A percentile compares a stretch with the other conserved stretches of the same genome.
Conservation (phyloP, 2,113 vertebrate species). For the Pyxicephalus adspersus region DNA sequence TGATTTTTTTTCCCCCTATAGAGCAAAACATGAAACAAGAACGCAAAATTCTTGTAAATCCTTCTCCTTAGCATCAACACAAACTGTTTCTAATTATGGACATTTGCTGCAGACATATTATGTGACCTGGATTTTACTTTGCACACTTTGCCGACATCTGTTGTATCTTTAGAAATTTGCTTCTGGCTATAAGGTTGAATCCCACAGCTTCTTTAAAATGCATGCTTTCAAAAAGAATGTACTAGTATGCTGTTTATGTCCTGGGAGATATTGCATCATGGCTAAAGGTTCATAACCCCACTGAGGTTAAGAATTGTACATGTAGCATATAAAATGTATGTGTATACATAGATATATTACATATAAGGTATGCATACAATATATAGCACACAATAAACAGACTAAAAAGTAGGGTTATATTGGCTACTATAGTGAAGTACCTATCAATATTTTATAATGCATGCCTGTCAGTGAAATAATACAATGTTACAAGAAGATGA, state of each 20-base stretch:
- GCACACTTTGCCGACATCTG: slow-evolving; percentile 59
- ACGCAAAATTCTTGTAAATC: slow-evolving; percentile 65
- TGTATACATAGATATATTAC: slow-evolving; percentile 6
- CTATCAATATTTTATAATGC: no score
- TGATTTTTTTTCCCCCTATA: slow-evolving; percentile 60
- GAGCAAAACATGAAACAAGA: slow-evolving; percentile 61
- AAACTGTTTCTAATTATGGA: slow-evolving; percentile 64
- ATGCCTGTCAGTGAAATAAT: no score
- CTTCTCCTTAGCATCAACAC: slow-evolving; percentile 59
- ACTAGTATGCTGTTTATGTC: slow-evolving; percentile 52
- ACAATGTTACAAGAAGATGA: no score
- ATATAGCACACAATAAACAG: no score
- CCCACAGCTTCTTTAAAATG: slow-evolving; percentile 61
- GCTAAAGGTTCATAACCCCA: slow-evolving; percentile 45
- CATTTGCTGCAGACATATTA: slow-evolving; percentile 64
- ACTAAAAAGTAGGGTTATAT: no score
- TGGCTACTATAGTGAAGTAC: no score
- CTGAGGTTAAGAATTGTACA: slow-evolving; percentile 8
- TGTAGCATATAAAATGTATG: slow-evolving; percentile 24
- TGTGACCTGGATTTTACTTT: slow-evolving; percentile 63
- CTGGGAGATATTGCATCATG: slow-evolving; percentile 55
- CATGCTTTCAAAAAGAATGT: slow-evolving; percentile 49
- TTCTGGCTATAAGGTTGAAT: slow-evolving; percentile 60
- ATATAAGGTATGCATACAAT: neutral
- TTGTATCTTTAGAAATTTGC: slow-evolving; percentile 58